A percentile compares a stretch with the other conserved stretches of the same genome.
Conservation (phyloP, 2,888 invertebrate species). For the Synanthedon formicaeformis region DNA sequence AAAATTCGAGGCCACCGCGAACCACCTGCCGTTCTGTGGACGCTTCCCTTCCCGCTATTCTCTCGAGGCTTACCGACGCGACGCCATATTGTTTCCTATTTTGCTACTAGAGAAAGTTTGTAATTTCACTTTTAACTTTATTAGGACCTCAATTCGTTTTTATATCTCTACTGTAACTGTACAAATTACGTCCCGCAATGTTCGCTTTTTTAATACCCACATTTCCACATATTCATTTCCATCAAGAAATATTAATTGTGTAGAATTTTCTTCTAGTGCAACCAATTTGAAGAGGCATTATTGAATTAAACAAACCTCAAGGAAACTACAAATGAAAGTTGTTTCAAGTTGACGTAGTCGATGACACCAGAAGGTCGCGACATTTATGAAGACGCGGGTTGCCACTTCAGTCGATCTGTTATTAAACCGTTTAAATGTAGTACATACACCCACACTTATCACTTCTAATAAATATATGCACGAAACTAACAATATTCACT, state of each 20-base stretch:
- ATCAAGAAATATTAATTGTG: no score
- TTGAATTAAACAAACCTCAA: neutral
- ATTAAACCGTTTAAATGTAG: neutral
- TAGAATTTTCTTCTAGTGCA: neutral
- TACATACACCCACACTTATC: no score
- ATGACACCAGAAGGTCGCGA: slow-evolving; percentile 8
- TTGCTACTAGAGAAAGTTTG: slow-evolving; percentile 30
- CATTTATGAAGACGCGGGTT: slow-evolving; percentile 34
- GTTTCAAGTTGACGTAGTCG: neutral
- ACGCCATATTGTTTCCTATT: slow-evolving; percentile 29
- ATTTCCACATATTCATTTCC: no score
- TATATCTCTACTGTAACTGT: neutral
- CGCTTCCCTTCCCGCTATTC: slow-evolving; percentile 11
- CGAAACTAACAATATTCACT: no score
- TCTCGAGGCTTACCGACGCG: slow-evolving; percentile 22
- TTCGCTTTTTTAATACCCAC: no score
- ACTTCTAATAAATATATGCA: no score
- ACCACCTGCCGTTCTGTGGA: slow-evolving; percentile 38
- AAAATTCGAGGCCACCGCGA: slow-evolving; percentile 41
- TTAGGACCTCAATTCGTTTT: slow-evolving; percentile 4
- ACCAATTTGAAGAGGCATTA: neutral
- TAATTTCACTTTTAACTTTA: slow-evolving; percentile 40
- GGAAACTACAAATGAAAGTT: neutral
- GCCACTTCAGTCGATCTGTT: neutral
- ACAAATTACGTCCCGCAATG: no score